These are phyloP conservation scores for Macquaria ambigua DNA, from an alignment of 2,113 vertebrate species.

Conservation along the genomic window DNA sequence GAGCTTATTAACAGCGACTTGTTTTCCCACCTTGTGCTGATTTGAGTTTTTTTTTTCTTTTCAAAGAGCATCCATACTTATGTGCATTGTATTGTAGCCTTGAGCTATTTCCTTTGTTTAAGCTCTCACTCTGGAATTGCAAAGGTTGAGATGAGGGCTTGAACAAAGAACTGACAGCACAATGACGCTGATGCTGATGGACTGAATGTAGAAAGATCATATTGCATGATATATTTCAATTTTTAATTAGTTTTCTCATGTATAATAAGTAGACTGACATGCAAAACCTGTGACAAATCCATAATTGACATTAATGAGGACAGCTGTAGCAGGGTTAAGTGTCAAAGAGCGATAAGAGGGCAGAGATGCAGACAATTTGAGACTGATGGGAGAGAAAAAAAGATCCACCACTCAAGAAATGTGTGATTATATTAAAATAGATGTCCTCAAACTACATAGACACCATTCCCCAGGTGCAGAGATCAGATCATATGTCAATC, in stretches of 20 bases:
- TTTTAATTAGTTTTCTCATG: constrained; percentile 6
- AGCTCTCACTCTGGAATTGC: background rate
- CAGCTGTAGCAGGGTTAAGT: background rate
- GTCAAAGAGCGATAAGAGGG: background rate
- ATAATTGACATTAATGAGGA: constrained; percentile 1
- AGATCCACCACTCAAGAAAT: background rate
- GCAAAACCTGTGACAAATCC: constrained; percentile 1
- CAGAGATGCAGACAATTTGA: constrained; percentile 2
- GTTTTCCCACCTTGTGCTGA: background rate
- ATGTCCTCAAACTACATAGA: constrained; percentile 24
- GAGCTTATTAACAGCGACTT: constrained; percentile 21
- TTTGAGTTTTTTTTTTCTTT: background rate
- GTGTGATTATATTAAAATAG: constrained; percentile 27
- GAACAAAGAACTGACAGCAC: constrained; percentile 11
- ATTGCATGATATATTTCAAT: background rate
- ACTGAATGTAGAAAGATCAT: background rate
- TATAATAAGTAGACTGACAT: constrained; percentile 5
- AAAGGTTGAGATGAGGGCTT: background rate
- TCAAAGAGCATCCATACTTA: background rate
- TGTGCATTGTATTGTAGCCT: background rate
- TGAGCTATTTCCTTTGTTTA: constrained; percentile 15
- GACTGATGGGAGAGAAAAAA: background rate
- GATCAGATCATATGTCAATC: constrained; percentile 35
- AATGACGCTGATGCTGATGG: background rate
- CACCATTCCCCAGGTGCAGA: background rate